phyloP scores from a whole-genome alignment of 2,113 vertebrate genomes.

The Engystomops pustulosus region DNA sequence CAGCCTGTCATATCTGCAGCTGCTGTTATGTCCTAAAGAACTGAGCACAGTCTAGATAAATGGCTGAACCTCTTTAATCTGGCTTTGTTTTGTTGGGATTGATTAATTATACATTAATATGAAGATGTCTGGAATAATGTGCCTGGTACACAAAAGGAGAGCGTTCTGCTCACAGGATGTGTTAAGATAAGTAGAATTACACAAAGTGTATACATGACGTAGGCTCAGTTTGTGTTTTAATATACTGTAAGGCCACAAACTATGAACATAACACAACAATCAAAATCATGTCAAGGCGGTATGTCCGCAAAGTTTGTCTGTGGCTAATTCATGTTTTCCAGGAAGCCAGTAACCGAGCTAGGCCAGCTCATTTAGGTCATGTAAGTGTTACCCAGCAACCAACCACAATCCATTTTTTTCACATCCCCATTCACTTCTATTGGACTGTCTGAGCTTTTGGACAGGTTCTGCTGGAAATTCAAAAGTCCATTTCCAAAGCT shows the following conservation, averaged over 20 bases:
- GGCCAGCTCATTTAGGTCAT: too few species aligned
- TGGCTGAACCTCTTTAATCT: background rate
- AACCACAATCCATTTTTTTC: too few species aligned
- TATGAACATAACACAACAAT: background rate
- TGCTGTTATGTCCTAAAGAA: background rate
- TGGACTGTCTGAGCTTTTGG: too few species aligned
- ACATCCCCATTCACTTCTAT: too few species aligned
- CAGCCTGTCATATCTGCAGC: background rate
- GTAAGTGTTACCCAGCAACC: too few species aligned
- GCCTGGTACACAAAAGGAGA: background rate
- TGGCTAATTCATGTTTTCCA: too few species aligned
- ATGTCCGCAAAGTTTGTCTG: too few species aligned
- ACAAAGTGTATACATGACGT: background rate
- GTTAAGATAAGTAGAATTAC: background rate
- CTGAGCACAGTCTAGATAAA: background rate
- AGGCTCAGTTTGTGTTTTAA: background rate
- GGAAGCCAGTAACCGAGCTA: too few species aligned
- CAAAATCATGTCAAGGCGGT: too few species aligned
- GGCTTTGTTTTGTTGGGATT: slow-evolving; percentile 9
- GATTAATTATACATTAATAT: slow-evolving; percentile 25
- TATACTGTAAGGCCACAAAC: background rate
- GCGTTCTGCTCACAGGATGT: background rate
- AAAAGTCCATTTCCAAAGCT: too few species aligned
- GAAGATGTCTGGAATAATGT: background rate
- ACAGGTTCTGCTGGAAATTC: too few species aligned